A percentile compares a stretch with the other conserved stretches of the same genome.
Evolutionary conservation across 2,113 vertebrate species (phyloP).

Genomic region (Seriola rivoliana): DNA sequence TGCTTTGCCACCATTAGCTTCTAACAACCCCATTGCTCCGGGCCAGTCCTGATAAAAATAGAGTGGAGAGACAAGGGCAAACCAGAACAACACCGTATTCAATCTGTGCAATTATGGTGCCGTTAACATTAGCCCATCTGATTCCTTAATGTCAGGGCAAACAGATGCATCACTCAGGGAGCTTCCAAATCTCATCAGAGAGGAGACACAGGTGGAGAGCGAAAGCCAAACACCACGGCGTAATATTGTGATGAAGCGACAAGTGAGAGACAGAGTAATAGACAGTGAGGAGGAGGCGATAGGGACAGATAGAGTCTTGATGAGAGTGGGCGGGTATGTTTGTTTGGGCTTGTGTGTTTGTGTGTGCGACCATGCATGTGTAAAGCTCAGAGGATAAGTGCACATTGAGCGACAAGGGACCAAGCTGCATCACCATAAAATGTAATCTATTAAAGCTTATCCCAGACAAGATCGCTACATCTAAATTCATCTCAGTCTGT

Average conservation of each 20-base stretch:
- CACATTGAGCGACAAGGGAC: conserved; percentile 67
- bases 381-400: conserved; percentile 63
- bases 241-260: conserved; percentile 57
- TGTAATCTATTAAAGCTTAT: conserved; percentile 81
- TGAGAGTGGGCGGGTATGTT: conserved; percentile 51
- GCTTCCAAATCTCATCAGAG: conserved; percentile 59
- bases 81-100: conserved; percentile 45
- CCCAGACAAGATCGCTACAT: conserved; percentile 72
- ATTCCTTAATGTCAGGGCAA: conserved; percentile 57
- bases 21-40: conserved; percentile 53
- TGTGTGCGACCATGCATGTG: conserved; percentile 33
- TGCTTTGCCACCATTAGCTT: conserved; percentile 72
- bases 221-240: conserved; percentile 14
- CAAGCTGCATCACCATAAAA: conserved; percentile 72
- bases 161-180: conserved; percentile 50
- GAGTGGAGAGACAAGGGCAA: conserved; percentile 52
- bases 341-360: conserved; percentile 50
- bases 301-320: conserved; percentile 44
- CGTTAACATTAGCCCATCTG: conserved; percentile 57
- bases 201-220: conserved; percentile 47
- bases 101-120: conserved; percentile 49
- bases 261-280: conserved; percentile 48
- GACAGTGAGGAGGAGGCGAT: conserved; percentile 41
- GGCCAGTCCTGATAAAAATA: conserved; percentile 63
- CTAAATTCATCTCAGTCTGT: conserved; percentile 78